These are phyloP conservation scores for Florisuga fusca DNA, from an alignment of 2,797 vertebrate species.

Conservation along the genomic window DNA sequence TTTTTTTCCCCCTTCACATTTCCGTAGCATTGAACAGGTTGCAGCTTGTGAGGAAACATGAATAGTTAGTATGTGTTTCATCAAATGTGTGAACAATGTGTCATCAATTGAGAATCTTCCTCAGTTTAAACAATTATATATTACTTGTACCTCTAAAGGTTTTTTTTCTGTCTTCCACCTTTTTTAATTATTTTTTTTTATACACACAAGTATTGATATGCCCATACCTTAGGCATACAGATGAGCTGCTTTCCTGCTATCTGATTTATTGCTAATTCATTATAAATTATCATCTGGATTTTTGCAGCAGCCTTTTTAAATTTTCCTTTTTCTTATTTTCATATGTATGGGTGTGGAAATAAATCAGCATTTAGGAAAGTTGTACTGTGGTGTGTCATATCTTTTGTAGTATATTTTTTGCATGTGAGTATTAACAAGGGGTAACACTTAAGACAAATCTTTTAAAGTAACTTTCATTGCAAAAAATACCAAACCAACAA, in stretches of 20 bases:
- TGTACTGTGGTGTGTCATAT: background rate
- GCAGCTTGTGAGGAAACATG: background rate
- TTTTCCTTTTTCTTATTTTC: background rate
- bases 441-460: background rate
- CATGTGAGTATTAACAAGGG: background rate
- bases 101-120: fast-evolving
- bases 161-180: background rate
- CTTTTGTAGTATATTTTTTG: background rate
- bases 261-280: background rate
- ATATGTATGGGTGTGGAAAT: background rate
- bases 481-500: background rate
- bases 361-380: background rate
- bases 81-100: background rate
- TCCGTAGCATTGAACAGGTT: background rate
- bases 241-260: background rate
- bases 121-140: background rate
- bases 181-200: background rate
- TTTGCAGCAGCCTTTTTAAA: background rate
- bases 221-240: background rate
- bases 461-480: background rate
- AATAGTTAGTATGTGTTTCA: background rate
- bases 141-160: background rate
- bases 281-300: background rate
- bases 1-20: background rate
- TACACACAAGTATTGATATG: background rate